Percentiles rank a stretch among this genome's conserved stretches.
These are phyloP conservation scores for Plutomurus gul DNA, from an alignment of 1,140 invertebrate genomes.

Conservation along the genomic window DNA sequence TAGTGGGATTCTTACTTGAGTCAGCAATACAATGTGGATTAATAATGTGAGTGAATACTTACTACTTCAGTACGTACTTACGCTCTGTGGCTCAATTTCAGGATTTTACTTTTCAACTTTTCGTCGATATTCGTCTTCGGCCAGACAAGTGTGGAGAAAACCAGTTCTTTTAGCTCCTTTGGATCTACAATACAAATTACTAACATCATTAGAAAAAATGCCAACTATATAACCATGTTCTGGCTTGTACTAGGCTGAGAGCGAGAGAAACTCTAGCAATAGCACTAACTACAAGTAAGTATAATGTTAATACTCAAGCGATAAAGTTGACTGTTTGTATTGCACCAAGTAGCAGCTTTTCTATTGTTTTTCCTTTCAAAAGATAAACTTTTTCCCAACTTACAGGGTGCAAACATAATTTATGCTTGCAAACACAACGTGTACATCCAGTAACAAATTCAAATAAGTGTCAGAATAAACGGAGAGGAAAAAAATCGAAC, in stretches of 20 bases:
- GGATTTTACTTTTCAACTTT: constrained; percentile 1
- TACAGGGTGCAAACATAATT: constrained; percentile 27
- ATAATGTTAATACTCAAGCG: neutral
- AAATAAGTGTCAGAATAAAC: constrained; percentile 28
- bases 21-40: neutral
- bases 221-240: neutral
- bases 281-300: no score
- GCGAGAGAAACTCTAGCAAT: neutral
- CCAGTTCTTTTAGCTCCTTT: neutral
- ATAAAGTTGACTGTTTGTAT: constrained; percentile 26
- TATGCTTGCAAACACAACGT: constrained; percentile 11
- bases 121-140: neutral
- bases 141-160: neutral
- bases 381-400: constrained; percentile 26
- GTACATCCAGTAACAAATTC: constrained; percentile 12
- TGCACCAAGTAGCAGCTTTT: constrained; percentile 26
- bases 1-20: neutral
- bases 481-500: neutral
- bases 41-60: neutral
- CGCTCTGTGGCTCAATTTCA: no score
- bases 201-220: neutral
- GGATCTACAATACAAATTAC: constrained; percentile 14
- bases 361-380: constrained; percentile 29
- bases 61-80: neutral
- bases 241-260: no score